Conservation (phyloP, 2,797 vertebrate genomes). For the Pipistrellus pygmaeus region DNA sequence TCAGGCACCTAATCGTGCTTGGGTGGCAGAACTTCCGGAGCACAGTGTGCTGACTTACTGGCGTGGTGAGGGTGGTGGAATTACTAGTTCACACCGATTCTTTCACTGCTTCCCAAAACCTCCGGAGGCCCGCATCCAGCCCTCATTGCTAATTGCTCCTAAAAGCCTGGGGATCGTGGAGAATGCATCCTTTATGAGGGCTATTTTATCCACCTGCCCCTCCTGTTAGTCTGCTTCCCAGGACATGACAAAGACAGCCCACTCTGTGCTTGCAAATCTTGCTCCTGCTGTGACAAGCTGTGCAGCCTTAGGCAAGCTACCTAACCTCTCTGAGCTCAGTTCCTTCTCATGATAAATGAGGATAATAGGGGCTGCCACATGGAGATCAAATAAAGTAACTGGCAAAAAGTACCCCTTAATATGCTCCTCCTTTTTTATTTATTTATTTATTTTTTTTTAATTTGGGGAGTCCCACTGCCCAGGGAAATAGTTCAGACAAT, state of each 20-base stretch:
- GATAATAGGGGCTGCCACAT: background rate
- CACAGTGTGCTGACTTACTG: background rate
- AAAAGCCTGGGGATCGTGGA: background rate
- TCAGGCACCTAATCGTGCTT: background rate
- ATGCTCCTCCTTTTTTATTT: too few relatives aligned
- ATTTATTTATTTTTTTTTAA: background rate
- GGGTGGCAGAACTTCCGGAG: background rate
- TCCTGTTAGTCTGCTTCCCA: background rate
- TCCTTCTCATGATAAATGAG: background rate
- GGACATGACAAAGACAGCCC: background rate
- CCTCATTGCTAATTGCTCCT: background rate
- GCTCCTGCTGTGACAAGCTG: background rate
- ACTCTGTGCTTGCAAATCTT: background rate
- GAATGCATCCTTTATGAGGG: background rate
- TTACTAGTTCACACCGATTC: background rate
- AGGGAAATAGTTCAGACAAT: slow-evolving; percentile 64
- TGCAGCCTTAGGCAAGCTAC: background rate
- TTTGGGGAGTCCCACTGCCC: background rate
- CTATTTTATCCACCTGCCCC: background rate
- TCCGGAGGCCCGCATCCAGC: background rate
- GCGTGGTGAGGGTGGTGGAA: background rate
- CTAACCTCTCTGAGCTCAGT: background rate
- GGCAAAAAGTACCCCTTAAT: background rate
- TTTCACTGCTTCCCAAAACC: background rate
- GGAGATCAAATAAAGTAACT: background rate